A percentile compares a stretch with the other conserved stretches of the same genome.
Conservation (phyloP, 2,797 vertebrate genomes). For the Myoxocephalus aenaeus region DNA sequence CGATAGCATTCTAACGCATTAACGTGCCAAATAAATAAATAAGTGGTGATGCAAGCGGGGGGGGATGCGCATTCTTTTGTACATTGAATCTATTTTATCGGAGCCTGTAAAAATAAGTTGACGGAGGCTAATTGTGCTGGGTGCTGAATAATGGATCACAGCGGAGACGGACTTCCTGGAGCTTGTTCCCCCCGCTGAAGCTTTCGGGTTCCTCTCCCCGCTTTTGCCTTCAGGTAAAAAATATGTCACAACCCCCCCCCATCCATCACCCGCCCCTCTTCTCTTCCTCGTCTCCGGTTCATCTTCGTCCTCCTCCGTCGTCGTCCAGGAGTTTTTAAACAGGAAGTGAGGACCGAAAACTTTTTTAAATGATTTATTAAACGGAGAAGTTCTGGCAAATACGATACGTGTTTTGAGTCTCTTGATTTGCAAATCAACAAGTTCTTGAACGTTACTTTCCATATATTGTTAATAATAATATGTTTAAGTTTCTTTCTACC, state of each 20-base stretch:
- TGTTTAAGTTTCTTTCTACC: not conserved
- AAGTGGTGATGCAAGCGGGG: conserved; percentile 69
- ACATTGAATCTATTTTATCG: conserved; percentile 82
- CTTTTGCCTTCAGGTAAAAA: conserved; percentile 85
- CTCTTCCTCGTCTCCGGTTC: conserved; percentile 26
- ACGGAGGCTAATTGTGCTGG: conserved; percentile 85
- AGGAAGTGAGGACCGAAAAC: not conserved
- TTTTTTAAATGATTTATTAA: not conserved
- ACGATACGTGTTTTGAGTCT: not conserved
- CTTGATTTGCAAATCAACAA: not conserved
- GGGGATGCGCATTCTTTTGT: conserved; percentile 74
- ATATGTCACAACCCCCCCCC: conserved; percentile 72
- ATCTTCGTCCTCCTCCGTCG: too few species aligned
- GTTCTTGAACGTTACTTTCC: not conserved
- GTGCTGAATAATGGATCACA: conserved; percentile 87
- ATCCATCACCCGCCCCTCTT: conserved; percentile 2
- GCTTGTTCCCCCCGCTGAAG: conserved; percentile 79
- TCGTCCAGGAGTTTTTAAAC: conserved; percentile 23
- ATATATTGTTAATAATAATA: too few species aligned
- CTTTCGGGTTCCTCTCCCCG: conserved; percentile 74
- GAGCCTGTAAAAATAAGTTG: conserved; percentile 82
- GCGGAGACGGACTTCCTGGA: conserved; percentile 84
- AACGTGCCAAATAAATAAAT: conserved; percentile 83
- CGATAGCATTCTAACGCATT: conserved; percentile 81
- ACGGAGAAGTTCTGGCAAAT: not conserved